Conservation (phyloP, 2,113 vertebrate species). For the Phrynosoma platyrhinos region DNA sequence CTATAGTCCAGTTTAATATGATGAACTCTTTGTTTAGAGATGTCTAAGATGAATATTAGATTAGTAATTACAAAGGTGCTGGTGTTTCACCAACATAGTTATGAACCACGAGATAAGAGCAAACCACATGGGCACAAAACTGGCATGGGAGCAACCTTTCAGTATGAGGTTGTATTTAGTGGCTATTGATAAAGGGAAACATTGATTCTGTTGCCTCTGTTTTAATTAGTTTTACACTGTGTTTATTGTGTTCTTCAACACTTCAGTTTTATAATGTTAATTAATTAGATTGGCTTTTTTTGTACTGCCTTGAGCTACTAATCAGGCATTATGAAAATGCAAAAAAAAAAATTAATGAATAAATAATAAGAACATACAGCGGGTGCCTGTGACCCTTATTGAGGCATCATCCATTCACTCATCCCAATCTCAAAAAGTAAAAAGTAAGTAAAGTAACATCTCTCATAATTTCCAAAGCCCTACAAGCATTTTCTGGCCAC, state of each 20-base stretch:
- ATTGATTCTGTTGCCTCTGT: background rate
- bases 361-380: background rate
- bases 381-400: background rate
- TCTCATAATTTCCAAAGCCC: no score
- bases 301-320: background rate
- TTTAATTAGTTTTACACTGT: slow-evolving; percentile 16
- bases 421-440: background rate
- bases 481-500: no score
- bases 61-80: background rate
- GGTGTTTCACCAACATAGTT: background rate
- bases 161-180: background rate
- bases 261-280: slow-evolving; percentile 24
- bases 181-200: background rate
- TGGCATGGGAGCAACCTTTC: background rate
- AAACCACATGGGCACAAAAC: background rate
- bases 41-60: background rate
- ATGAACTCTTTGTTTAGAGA: background rate
- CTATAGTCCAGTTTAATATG: background rate
- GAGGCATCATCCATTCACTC: background rate
- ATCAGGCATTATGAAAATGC: background rate
- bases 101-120: background rate
- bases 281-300: slow-evolving; percentile 24
- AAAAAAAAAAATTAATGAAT: background rate
- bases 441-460: no score
- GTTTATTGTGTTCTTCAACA: background rate